Conservation (phyloP, 2,113 vertebrate genomes). For the Xyrauchen texanus region DNA sequence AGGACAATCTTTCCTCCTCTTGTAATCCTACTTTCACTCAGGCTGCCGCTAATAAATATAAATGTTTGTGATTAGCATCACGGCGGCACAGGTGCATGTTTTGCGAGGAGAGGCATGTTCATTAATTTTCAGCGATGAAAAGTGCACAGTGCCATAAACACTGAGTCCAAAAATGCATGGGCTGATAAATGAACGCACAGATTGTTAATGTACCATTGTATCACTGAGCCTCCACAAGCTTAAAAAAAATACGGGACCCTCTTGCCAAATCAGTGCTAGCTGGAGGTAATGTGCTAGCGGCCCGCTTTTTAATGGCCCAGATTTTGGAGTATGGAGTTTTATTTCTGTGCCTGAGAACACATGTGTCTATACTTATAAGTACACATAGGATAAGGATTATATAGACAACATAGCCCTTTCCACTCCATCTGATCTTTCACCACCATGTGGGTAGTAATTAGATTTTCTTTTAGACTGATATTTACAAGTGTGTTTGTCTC, state of each 20-base stretch:
- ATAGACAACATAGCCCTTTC: conserved; percentile 56
- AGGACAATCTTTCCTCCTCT: conserved; percentile 53
- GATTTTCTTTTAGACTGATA: conserved; percentile 57
- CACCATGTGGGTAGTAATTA: conserved; percentile 66
- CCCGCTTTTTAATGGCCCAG: conserved; percentile 72
- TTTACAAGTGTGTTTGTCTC: conserved; percentile 43
- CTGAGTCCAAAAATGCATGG: conserved; percentile 91
- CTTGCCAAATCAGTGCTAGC: conserved; percentile 82
- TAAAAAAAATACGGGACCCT: conserved; percentile 68
- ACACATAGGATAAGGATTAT: conserved; percentile 67
- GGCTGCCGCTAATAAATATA: conserved; percentile 99
- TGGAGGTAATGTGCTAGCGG: conserved; percentile 80
- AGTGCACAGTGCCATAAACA: conserved; percentile 99
- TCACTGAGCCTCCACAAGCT: conserved; percentile 82
- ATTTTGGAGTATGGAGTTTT: conserved; percentile 67
- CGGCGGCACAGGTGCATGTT: conserved; percentile 99
- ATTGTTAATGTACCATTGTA: conserved; percentile 97
- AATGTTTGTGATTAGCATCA: conserved; percentile 99
- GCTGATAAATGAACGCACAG: conserved; percentile 99
- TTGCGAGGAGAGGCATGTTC: conserved; percentile 99
- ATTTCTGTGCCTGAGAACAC: conserved; percentile 36
- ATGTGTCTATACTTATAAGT: conserved; percentile 44
- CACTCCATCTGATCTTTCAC: conserved; percentile 6
- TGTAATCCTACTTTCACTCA: conserved; percentile 85
- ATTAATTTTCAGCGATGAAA: conserved; percentile 99